Evolutionary conservation across 1,140 invertebrate species (phyloP).

Genomic region (Drosophila gunungcola): DNA sequence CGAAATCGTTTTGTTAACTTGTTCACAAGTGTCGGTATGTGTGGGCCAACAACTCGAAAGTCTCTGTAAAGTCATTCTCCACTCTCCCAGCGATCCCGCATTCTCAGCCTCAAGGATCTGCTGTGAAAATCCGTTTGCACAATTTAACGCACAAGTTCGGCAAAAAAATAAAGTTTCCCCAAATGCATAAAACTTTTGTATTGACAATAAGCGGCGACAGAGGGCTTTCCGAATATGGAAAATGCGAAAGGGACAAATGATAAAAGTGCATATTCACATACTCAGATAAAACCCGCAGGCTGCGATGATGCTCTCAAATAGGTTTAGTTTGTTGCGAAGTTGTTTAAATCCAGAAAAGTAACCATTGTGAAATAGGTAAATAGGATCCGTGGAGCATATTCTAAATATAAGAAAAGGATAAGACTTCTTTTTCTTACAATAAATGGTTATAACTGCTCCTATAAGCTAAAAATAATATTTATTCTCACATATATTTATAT

Average conservation of each 20-base stretch:
- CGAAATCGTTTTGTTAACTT: conserved; percentile 73
- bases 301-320: conserved; percentile 34
- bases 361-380: neutral
- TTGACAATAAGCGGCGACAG: conserved; percentile 73
- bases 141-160: conserved; percentile 63
- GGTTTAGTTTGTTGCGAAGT: conserved; percentile 69
- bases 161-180: conserved; percentile 55
- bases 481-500: too few relatives aligned
- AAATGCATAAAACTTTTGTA: conserved; percentile 78
- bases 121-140: conserved; percentile 64
- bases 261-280: conserved; percentile 20
- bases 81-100: conserved; percentile 35
- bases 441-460: too few relatives aligned
- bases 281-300: conserved; percentile 65
- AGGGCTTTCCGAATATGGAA: conserved; percentile 49
- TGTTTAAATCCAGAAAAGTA: conserved; percentile 6
- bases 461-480: too few relatives aligned
- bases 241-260: conserved; percentile 6
- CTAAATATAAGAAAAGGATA: too few relatives aligned
- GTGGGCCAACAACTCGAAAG: conserved; percentile 32
- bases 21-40: conserved; percentile 51
- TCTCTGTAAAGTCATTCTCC: conserved; percentile 29
- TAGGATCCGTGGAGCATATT: too few relatives aligned
- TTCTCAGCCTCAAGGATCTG: conserved; percentile 53
- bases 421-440: too few relatives aligned